These are phyloP conservation scores for Aythya baeri DNA, from an alignment of 2,113 vertebrate species.

Conservation along the genomic window DNA sequence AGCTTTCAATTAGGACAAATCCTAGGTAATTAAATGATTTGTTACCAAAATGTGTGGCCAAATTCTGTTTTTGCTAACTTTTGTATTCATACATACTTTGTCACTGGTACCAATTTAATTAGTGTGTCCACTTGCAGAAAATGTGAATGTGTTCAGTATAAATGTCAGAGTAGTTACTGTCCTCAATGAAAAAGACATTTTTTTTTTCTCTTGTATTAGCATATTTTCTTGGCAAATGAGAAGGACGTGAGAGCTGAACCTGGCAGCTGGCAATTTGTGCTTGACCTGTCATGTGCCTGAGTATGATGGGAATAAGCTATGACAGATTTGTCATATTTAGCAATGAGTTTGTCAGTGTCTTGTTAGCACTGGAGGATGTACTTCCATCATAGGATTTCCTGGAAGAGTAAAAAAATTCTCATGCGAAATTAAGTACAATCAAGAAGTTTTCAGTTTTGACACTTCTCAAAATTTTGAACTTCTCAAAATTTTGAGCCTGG, in stretches of 20 bases:
- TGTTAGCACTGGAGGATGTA: not conserved
- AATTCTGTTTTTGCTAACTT: not conserved
- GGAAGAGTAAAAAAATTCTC: not conserved
- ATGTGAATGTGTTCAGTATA: not conserved
- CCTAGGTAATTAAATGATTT: not conserved
- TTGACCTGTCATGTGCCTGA: conserved; percentile 2
- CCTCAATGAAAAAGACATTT: not conserved
- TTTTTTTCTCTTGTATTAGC: not conserved
- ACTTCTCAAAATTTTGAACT: not conserved
- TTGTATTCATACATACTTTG: not conserved
- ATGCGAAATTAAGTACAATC: not conserved
- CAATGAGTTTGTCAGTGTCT: not conserved
- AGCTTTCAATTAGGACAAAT: not conserved
- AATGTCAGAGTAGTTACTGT: not conserved
- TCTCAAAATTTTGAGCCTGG: not conserved
- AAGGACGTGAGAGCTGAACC: not conserved
- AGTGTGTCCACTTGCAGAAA: not conserved
- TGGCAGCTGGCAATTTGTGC: conserved; percentile 4
- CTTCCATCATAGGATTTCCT: not conserved
- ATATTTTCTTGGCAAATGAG: not conserved
- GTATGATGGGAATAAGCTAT: not conserved
- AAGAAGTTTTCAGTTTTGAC: not conserved
- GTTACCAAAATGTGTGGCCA: not conserved
- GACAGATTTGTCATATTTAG: conserved; percentile 5
- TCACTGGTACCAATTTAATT: not conserved